Percentiles rank a stretch among this genome's conserved stretches.
Evolutionary conservation across 2,888 invertebrate species (phyloP).

Genomic region (Epinotia nisella): DNA sequence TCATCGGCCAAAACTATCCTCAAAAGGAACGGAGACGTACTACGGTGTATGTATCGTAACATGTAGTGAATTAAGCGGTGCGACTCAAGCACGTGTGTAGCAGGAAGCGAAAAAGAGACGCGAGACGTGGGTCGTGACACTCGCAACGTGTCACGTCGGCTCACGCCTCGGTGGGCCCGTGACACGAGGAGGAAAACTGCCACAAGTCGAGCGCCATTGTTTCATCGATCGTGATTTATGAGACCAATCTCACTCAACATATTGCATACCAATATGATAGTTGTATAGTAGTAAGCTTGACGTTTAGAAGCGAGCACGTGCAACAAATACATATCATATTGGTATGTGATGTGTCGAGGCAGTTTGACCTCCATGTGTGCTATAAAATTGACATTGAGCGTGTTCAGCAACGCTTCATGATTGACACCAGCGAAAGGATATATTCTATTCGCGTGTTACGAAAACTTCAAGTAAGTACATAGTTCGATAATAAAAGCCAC

Average conservation of each 20-base stretch:
- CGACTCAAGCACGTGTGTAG: constrained; percentile 42
- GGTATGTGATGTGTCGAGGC: no score
- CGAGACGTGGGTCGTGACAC: not conserved
- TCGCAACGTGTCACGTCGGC: not conserved
- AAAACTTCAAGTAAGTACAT: not conserved
- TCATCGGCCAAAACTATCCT: no score
- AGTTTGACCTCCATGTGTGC: not conserved
- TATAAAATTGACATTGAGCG: constrained; percentile 6
- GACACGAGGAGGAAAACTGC: not conserved
- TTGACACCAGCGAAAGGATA: not conserved
- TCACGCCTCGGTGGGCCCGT: not conserved
- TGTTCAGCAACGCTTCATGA: constrained; percentile 17
- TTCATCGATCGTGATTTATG: constrained; percentile 10
- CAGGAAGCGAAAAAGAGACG: not conserved
- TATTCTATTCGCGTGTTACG: constrained; percentile 14
- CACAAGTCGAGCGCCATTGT: constrained; percentile 20
- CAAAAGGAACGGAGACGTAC: constrained; percentile 5
- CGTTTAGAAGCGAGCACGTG: no score
- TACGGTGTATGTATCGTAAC: constrained; percentile 57
- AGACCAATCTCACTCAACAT: not conserved
- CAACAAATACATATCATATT: no score
- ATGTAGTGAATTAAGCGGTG: constrained; percentile 54
- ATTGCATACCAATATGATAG: not conserved
- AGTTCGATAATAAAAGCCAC: constrained; percentile 18
- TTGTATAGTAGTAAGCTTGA: no score